Base-by-base conservation (phyloP, 2,888 invertebrate species). In the Bugulina stolonifera region DNA sequence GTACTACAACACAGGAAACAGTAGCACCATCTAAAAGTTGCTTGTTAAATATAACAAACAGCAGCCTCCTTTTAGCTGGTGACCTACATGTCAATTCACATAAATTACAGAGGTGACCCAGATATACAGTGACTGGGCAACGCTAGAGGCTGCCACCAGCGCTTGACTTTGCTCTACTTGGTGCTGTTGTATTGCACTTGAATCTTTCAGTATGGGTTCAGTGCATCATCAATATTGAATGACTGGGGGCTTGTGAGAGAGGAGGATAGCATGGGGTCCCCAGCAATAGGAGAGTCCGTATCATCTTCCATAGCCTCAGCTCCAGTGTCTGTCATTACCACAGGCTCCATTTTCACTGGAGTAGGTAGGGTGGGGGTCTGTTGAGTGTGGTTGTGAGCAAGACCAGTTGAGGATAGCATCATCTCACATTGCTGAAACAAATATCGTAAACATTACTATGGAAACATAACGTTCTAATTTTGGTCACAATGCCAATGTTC, bases 381-480 rank as follows among this genome's bases (percentile, higher is more conserved):
- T 10, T 43, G 43, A 43, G 10, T 43, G n/a, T 34, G 22, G 32
- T 32, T 64, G 2, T 22, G 32, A 32, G 64, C 32, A 2, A 80
- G 72, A 14, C 80, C 80, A 73, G 77, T 77, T 2, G 78, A 74
- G 73, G 78, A 79, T 78, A 80, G 78, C 69, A 80, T 27, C 71
- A 80, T 73, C 70, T 80, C 79, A 71, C 81, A 73, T 79, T 81
- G 80, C 81, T 81, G 77, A 18, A 77, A 75, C n/a, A n/a, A n/a
- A n/a, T n/a, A n/a, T n/a, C n/a, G n/a, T n/a, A n/a, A n/a, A n/a
- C n/a, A n/a, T n/a, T n/a, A n/a, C n/a, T n/a, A n/a, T n/a, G n/a
- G n/a, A n/a, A n/a, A n/a, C n/a, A n/a, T n/a, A n/a, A n/a, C n/a
- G n/a, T n/a, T n/a, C n/a, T n/a, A n/a, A n/a, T n/a, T n/a, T n/a